Conservation (phyloP, 2,888 invertebrate species). For the Phengaris arion region DNA sequence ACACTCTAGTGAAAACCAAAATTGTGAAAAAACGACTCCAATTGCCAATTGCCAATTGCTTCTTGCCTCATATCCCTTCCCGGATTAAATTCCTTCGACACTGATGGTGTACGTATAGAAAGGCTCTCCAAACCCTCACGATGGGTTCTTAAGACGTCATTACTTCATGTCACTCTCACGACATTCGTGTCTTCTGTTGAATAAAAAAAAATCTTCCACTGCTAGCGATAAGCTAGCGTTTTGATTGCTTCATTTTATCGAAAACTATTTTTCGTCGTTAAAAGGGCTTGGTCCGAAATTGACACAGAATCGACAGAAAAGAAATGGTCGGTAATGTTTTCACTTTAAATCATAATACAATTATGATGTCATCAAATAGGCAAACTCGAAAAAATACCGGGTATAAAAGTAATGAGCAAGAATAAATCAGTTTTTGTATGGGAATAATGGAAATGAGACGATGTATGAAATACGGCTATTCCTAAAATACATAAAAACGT, state of each 20-base stretch:
- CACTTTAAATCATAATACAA: too few relatives aligned
- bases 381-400: too few relatives aligned
- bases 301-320: too few relatives aligned
- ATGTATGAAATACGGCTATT: too few relatives aligned
- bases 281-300: too few relatives aligned
- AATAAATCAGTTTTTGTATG: too few relatives aligned
- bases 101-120: constrained; percentile 39
- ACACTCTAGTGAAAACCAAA: constrained; percentile 14
- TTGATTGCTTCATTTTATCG: background rate
- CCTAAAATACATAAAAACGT: too few relatives aligned
- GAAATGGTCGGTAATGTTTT: too few relatives aligned
- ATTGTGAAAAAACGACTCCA: constrained; percentile 33
- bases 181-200: constrained; percentile 36
- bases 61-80: constrained; percentile 40
- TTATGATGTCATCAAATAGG: too few relatives aligned
- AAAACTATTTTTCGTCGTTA: too few relatives aligned
- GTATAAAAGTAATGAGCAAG: too few relatives aligned
- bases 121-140: constrained; percentile 42
- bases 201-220: background rate
- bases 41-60: constrained; percentile 37
- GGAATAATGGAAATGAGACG: too few relatives aligned
- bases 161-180: constrained; percentile 46
- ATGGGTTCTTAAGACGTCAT: constrained; percentile 43
- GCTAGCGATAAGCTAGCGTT: background rate
- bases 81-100: constrained; percentile 45